Conservation (phyloP, 2,797 vertebrate genomes). For the Crenichthys baileyi region DNA sequence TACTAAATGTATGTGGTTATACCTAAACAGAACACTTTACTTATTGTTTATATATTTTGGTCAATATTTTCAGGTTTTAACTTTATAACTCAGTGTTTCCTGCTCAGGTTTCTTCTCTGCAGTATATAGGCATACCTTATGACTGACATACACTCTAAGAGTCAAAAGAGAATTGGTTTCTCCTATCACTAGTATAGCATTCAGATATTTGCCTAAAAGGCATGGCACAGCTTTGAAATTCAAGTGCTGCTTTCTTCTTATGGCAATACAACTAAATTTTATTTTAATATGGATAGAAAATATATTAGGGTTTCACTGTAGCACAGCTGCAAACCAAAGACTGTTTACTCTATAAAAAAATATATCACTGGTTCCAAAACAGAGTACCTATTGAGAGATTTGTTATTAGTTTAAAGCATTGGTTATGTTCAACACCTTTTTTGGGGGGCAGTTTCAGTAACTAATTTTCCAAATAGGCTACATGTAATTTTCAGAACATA, state of each 20-base stretch:
- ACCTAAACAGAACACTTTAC: background rate
- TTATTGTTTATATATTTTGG: background rate
- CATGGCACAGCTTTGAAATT: background rate
- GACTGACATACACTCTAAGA: background rate
- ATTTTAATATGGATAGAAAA: background rate
- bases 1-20: constrained; percentile 6
- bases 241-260: background rate
- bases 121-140: background rate
- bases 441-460: too few species aligned
- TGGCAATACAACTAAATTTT: background rate
- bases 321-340: constrained; percentile 2
- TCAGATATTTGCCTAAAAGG: constrained; percentile 11
- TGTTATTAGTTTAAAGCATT: background rate
- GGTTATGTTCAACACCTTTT: background rate
- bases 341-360: background rate
- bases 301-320: background rate
- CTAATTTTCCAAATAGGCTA: too few species aligned
- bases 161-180: background rate
- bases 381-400: background rate
- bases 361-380: background rate
- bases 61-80: background rate
- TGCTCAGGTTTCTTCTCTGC: background rate
- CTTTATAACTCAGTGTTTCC: background rate
- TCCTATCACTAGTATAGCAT: background rate
- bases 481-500: background rate